Percentiles rank a stretch among this genome's conserved stretches.
Conservation (phyloP, 2,888 invertebrate species). For the Macropis europaea region DNA sequence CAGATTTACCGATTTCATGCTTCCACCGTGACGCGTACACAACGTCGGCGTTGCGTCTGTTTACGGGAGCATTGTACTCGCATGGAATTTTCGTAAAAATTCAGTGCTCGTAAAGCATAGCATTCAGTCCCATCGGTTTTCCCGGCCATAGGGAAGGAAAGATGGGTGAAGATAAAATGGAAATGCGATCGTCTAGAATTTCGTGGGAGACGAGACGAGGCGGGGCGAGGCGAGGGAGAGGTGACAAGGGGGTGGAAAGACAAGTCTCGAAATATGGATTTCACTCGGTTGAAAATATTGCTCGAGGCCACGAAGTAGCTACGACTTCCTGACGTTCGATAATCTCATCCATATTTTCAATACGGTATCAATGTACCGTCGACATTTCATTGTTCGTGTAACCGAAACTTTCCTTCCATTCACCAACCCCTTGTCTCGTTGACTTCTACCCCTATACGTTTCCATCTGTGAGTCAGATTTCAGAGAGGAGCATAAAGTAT, state of each 20-base stretch:
- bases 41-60: too few species aligned
- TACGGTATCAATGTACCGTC: not conserved
- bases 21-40: too few species aligned
- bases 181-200: not conserved
- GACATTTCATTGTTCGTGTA: not conserved
- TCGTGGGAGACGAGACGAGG: not conserved
- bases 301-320: not conserved
- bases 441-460: too few species aligned
- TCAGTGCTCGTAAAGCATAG: too few species aligned
- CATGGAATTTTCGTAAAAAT: too few species aligned
- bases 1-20: too few species aligned
- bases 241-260: too few species aligned
- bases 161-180: not conserved
- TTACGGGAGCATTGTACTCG: too few species aligned
- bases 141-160: too few species aligned
- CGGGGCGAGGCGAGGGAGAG: not conserved
- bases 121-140: too few species aligned
- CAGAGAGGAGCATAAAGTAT: too few species aligned
- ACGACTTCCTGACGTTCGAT: not conserved
- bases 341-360: constrained; percentile 12
- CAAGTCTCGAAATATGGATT: not conserved
- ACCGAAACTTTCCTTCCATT: not conserved
- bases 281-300: not conserved
- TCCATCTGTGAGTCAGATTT: too few species aligned
- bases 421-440: not conserved